Evolutionary conservation across 2,113 vertebrate genomes (phyloP).

Genomic region (Eptesicus fuscus): DNA sequence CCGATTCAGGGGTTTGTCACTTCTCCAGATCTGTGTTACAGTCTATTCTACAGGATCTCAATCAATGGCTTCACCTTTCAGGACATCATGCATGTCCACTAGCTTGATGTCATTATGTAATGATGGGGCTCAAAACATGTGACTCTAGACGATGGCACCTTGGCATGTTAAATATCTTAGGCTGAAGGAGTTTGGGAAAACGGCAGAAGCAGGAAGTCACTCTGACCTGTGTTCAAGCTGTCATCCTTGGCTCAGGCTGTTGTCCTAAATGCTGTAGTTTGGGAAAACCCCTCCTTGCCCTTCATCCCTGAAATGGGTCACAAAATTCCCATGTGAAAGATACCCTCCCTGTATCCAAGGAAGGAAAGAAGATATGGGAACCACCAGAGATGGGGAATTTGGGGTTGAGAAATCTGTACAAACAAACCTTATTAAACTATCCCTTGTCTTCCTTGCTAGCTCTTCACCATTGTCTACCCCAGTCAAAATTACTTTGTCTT

Average conservation of each 20-base stretch:
- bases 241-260: neutral
- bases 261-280: neutral
- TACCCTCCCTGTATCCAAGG: neutral
- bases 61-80: neutral
- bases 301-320: neutral
- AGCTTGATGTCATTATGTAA: neutral
- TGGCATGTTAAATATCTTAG: neutral
- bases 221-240: neutral
- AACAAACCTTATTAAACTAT: neutral
- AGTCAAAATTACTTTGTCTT: neutral
- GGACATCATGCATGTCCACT: neutral
- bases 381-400: neutral
- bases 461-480: neutral
- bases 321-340: neutral
- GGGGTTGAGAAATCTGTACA: neutral
- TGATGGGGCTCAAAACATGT: neutral
- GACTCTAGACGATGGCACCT: neutral
- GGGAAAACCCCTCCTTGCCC: neutral
- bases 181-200: neutral
- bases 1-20: neutral
- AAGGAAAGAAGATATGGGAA: neutral
- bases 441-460: neutral
- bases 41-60: neutral
- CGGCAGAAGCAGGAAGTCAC: neutral
- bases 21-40: neutral